These are phyloP conservation scores for Thalassaphorura encarpata DNA, from an alignment of 1,140 invertebrate species.

Conservation along the genomic window DNA sequence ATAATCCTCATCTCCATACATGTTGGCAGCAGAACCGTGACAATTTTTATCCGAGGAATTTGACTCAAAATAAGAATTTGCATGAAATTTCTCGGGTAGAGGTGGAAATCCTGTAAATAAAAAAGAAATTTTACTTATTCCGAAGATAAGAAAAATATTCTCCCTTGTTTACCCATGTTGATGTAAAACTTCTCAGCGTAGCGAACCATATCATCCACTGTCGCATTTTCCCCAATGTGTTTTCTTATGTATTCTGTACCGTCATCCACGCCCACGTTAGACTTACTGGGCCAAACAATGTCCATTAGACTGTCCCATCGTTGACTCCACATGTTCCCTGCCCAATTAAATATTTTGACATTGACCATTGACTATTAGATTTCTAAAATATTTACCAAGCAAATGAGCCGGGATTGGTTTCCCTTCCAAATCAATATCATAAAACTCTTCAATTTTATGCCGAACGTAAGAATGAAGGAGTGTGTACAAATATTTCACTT, in stretches of 20 bases:
- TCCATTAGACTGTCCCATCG: slow-evolving; percentile 69
- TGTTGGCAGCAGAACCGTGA: slow-evolving; percentile 51
- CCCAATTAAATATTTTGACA: slow-evolving; percentile 27
- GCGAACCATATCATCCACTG: slow-evolving; percentile 47
- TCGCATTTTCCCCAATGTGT: slow-evolving; percentile 46
- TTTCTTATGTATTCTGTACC: slow-evolving; percentile 51
- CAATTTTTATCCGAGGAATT: too few relatives aligned
- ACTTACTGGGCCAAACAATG: slow-evolving; percentile 61
- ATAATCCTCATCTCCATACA: too few relatives aligned
- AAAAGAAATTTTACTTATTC: background rate
- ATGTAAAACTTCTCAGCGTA: slow-evolving; percentile 53
- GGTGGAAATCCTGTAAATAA: slow-evolving; percentile 28
- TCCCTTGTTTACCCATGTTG: slow-evolving; percentile 51
- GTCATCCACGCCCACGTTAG: slow-evolving; percentile 36
- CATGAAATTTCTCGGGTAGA: slow-evolving; percentile 1
- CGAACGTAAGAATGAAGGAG: slow-evolving; percentile 80
- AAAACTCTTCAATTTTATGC: slow-evolving; percentile 56
- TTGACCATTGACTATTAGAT: background rate
- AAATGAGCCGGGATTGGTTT: slow-evolving; percentile 87
- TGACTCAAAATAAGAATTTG: slow-evolving; percentile 9
- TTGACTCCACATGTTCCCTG: slow-evolving; percentile 91
- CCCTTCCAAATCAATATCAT: slow-evolving; percentile 53
- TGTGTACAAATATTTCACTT: slow-evolving; percentile 69
- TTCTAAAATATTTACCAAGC: slow-evolving; percentile 45
- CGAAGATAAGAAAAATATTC: slow-evolving; percentile 1